phyloP scores from a whole-genome alignment of 2,113 vertebrate species.

The Myotis yumanensis region DNA sequence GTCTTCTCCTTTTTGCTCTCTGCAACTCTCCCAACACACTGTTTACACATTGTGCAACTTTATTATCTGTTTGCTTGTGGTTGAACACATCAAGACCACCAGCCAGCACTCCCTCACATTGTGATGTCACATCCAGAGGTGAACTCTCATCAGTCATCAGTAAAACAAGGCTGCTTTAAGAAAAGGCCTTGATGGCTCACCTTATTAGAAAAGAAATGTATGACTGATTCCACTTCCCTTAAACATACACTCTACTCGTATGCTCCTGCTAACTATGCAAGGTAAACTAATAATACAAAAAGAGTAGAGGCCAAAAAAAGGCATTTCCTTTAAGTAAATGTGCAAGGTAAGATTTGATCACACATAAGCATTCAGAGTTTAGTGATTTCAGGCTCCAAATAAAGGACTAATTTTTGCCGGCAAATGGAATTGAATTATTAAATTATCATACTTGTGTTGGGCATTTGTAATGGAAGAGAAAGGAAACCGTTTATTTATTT shows the following conservation, averaged over 20 bases:
- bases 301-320: neutral
- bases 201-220: neutral
- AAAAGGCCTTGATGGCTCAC: neutral
- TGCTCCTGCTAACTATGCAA: neutral
- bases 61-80: neutral
- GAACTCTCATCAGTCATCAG: neutral
- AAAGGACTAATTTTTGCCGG: conserved; percentile 60
- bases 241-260: neutral
- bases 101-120: neutral
- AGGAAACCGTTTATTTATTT: conserved; percentile 54
- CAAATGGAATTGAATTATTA: conserved; percentile 62
- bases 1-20: neutral
- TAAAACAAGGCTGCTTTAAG: neutral
- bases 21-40: neutral
- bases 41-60: no score
- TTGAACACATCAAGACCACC: neutral
- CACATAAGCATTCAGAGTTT: conserved; percentile 9
- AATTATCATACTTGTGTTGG: conserved; percentile 62
- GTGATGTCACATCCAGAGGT: neutral
- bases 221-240: neutral
- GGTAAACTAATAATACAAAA: neutral
- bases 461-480: conserved; percentile 20
- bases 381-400: conserved; percentile 48
- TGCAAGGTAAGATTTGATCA: conserved; percentile 48
- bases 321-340: conserved; percentile 37